Evolutionary conservation across 2,888 invertebrate genomes (phyloP).

Genomic region (Bhutanitis thaidina): DNA sequence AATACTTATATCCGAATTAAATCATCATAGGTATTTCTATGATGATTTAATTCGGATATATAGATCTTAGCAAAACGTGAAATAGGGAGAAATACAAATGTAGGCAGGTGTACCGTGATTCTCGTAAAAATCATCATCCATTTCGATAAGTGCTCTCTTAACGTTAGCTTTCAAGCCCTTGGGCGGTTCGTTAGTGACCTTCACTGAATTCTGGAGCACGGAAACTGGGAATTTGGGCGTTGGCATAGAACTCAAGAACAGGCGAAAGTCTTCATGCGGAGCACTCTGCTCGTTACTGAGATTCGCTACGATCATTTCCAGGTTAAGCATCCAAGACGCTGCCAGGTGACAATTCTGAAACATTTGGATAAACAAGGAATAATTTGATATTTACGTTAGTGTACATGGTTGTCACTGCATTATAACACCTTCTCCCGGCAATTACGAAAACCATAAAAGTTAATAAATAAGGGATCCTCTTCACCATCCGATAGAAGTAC

Average conservation of each 20-base stretch:
- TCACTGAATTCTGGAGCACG: conserved; percentile 94
- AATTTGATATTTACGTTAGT: no score
- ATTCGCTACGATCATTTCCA: conserved; percentile 89
- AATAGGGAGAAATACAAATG: no score
- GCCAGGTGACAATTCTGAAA: conserved; percentile 95
- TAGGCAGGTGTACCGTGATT: conserved; percentile 87
- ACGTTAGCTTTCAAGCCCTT: conserved; percentile 94
- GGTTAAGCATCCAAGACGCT: conserved; percentile 93
- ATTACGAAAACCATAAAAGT: no score
- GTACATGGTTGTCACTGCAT: no score
- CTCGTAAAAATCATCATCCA: conserved; percentile 90
- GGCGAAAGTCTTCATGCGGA: conserved; percentile 86
- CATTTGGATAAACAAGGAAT: no score
- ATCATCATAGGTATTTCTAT: no score
- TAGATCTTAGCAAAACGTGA: no score
- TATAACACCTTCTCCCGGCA: no score
- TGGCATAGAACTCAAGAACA: conserved; percentile 95
- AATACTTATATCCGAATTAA: no score
- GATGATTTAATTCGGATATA: no score
- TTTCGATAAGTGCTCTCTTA: conserved; percentile 88
- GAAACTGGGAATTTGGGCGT: conserved; percentile 92
- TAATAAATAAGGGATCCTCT: no score
- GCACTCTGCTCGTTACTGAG: conserved; percentile 82
- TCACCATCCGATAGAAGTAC: no score
- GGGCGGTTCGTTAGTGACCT: conserved; percentile 96